Conservation (phyloP, 2,113 vertebrate genomes). For the Oceanodroma tethys region DNA sequence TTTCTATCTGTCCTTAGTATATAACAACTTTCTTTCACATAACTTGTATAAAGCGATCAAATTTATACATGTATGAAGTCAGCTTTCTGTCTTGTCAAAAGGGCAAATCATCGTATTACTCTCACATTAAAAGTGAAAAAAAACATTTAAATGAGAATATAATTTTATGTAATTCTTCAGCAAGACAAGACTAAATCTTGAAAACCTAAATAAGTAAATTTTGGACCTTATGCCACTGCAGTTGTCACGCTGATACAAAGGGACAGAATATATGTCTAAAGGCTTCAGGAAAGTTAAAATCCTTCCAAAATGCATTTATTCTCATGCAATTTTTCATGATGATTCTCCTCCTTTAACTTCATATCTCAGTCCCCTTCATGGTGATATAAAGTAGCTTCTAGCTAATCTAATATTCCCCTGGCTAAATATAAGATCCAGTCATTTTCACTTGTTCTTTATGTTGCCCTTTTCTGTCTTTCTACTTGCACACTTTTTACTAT, state of each 20-base stretch:
- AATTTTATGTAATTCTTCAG: background rate
- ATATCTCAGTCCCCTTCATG: background rate
- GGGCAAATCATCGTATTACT: background rate
- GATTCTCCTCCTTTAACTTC: background rate
- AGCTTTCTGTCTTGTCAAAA: background rate
- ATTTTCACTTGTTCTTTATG: background rate
- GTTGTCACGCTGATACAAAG: background rate
- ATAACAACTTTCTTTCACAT: background rate
- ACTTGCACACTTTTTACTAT: background rate
- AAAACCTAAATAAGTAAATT: background rate
- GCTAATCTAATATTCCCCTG: background rate
- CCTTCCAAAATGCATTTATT: background rate
- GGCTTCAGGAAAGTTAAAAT: background rate
- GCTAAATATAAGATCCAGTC: background rate
- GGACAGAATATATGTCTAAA: background rate
- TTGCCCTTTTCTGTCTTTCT: background rate
- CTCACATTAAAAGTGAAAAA: background rate
- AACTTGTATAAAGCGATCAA: background rate
- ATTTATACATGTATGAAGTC: background rate
- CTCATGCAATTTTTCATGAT: background rate
- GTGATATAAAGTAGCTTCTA: background rate
- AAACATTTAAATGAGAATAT: background rate
- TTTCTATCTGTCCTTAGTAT: background rate
- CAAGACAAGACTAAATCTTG: background rate
- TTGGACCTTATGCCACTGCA: background rate